A percentile compares a stretch with the other conserved stretches of the same genome.
phyloP scores from a whole-genome alignment of 2,797 vertebrate genomes.

The Macrochelys suwanniensis region DNA sequence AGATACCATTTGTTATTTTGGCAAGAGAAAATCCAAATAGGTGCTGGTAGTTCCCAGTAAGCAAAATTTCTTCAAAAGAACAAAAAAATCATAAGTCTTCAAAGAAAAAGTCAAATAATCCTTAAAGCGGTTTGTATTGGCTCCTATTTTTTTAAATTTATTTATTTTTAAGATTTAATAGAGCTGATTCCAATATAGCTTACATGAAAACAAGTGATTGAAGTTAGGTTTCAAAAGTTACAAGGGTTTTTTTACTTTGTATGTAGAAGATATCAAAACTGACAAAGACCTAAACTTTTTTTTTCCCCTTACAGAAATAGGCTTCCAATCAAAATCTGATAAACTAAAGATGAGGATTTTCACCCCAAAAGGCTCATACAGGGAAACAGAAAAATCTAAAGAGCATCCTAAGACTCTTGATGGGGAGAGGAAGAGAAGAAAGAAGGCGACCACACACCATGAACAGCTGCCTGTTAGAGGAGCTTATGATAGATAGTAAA shows the following conservation, averaged over 20 bases:
- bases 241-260: not conserved
- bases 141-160: not conserved
- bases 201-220: not conserved
- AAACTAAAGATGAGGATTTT: not conserved
- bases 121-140: not conserved
- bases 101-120: not conserved
- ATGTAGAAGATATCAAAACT: slow-evolving; percentile 14
- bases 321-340: not conserved
- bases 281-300: not conserved
- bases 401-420: not conserved
- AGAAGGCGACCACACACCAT: not conserved
- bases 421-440: not conserved
- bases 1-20: not conserved
- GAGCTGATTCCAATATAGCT: not conserved
- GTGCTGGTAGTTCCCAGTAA: not conserved
- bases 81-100: not conserved
- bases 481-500: not conserved
- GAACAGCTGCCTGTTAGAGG: not conserved
- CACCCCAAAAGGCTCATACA: not conserved
- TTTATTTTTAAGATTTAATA: not conserved
- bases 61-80: not conserved
- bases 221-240: not conserved
- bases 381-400: not conserved
- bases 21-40: not conserved
- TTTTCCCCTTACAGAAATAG: not conserved